Percentiles rank a stretch among this genome's conserved stretches.
Evolutionary conservation across 2,888 invertebrate species (phyloP).

Genomic region (Chalcosyrphus nemorum): DNA sequence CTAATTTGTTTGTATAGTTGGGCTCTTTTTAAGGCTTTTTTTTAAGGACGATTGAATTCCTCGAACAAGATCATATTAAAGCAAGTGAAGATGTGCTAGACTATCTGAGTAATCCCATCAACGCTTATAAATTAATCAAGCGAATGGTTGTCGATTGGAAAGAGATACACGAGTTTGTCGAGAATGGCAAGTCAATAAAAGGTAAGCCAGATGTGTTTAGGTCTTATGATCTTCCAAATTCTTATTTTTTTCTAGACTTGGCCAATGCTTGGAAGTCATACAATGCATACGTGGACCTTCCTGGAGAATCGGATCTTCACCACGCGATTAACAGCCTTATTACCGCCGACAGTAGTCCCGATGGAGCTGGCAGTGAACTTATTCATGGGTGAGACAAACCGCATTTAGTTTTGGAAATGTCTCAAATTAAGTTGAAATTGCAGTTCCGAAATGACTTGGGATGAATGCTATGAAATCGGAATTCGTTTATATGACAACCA

Average conservation of each 20-base stretch:
- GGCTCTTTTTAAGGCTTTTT: too few relatives aligned
- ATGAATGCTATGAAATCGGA: constrained; percentile 23
- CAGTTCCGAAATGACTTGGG: constrained; percentile 15
- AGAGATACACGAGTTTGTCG: constrained; percentile 81
- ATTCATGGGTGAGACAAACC: not conserved
- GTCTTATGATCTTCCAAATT: not conserved
- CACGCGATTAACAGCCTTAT: not conserved
- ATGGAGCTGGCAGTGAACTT: not conserved
- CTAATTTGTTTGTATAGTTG: too few relatives aligned
- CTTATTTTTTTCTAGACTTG: not conserved
- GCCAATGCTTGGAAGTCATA: not conserved
- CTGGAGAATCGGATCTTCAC: not conserved
- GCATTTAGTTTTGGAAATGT: too few relatives aligned
- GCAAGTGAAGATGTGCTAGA: constrained; percentile 88
- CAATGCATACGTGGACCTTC: not conserved
- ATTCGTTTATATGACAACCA: constrained; percentile 5
- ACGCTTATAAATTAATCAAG: constrained; percentile 95
- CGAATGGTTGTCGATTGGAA: constrained; percentile 93
- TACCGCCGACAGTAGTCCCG: not conserved
- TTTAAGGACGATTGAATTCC: constrained; percentile 84
- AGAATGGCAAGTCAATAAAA: constrained; percentile 83
- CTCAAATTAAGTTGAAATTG: not conserved
- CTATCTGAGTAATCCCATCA: constrained; percentile 94
- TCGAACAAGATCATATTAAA: constrained; percentile 87
- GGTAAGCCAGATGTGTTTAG: constrained; percentile 79